Percentiles rank a stretch among this genome's conserved stretches.
phyloP scores from a whole-genome alignment of 1,140 invertebrate species.

The Drosophila neocordata region DNA sequence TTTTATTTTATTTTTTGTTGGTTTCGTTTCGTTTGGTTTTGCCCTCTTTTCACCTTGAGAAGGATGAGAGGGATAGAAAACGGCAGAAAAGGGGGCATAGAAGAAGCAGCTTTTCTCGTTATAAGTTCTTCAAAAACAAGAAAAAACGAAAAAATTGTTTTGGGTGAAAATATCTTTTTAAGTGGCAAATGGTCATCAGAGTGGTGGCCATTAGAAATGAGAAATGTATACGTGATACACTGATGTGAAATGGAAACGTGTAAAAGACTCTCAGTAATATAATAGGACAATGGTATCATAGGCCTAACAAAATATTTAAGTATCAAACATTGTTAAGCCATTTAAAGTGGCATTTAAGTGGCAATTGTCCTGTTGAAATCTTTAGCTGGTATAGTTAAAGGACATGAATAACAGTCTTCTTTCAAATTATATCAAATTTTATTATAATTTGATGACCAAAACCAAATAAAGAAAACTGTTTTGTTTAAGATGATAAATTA shows the following conservation, averaged over 20 bases:
- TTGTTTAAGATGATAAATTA: too few species aligned
- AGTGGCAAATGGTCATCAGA: constrained; percentile 7
- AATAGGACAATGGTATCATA: too few species aligned
- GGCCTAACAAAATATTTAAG: background rate
- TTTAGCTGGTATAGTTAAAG: too few species aligned
- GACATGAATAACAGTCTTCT: too few species aligned
- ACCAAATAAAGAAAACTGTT: too few species aligned
- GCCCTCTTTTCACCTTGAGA: constrained; percentile 1
- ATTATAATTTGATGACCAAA: too few species aligned
- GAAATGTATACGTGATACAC: constrained; percentile 19
- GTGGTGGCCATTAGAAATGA: constrained; percentile 6
- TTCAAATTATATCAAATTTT: too few species aligned
- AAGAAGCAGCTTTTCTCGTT: constrained; percentile 1
- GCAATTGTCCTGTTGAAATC: too few species aligned
- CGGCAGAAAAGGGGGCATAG: background rate
- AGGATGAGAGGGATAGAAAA: background rate
- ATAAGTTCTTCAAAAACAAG: background rate
- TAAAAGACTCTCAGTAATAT: background rate
- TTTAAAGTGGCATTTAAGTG: too few species aligned
- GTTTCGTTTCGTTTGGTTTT: constrained; percentile 24
- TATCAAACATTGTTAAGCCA: background rate
- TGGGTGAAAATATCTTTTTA: constrained; percentile 13
- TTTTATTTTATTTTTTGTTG: constrained; percentile 15
- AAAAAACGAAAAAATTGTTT: background rate
- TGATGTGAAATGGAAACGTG: constrained; percentile 1